Evolutionary conservation across 92 coral and sea anemone species (phyloP), one percentile per base, ranked within the genome.

Genomic region (Ricordea florida): DNA sequence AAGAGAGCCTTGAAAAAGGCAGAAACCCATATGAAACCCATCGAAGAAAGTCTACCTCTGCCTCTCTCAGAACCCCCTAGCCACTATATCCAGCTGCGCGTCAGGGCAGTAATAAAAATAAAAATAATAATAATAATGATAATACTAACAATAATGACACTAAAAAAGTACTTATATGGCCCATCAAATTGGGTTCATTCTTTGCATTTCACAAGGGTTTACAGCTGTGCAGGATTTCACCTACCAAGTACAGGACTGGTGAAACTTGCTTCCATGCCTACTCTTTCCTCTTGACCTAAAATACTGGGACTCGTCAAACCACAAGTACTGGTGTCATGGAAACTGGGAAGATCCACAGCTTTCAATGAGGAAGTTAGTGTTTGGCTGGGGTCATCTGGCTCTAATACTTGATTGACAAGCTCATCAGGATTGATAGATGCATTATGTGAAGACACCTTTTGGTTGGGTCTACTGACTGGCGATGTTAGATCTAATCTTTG

Each of bases 271-370:
- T 82, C 89, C 68, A 72, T 65, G 38, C 67, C 37, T 53, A 79
- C 69, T 52, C 57, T 21, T 29, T 64, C 43, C 5, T 43, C 22
- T 8, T 60, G 43, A 10, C 72, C 78, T 42, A 65, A 49, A 30
- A 91, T 81, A 38, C 66, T 68, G 49, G 72, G 72, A 22, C 72
- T 71, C 6, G 49, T 43, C 42, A 36, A 21, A 52, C 65, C 62
- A 29, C 66, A 61, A 5, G 66, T 69, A 60, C 91, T 84, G n/a
- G n/a, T n/a, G n/a, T 70, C 92, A 28, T 64, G 75, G 55, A 81
- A 88, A 63, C 97, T 89, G 30, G 89, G 89, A 44, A 91, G 55
- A 44, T 91, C 93, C 36, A 94, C 94, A 18, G 91, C 89, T 69
- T 92, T 87, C 5, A 94, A 67, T 11, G 97, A 88, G 0, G 91